Evolutionary conservation across 2,888 invertebrate species (phyloP).

Genomic region (Aromia moschata): DNA sequence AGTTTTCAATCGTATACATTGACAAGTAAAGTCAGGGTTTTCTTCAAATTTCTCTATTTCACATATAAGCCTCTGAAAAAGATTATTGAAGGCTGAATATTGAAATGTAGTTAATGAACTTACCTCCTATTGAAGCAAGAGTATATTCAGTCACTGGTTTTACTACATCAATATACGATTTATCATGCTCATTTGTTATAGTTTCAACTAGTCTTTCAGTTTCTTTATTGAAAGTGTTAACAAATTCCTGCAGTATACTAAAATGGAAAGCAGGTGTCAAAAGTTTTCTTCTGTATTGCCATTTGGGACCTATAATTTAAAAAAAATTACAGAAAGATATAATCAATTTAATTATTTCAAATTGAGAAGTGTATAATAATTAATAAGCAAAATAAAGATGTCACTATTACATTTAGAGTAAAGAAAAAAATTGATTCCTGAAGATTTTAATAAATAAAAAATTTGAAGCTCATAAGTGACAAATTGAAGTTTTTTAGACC

Average conservation of each 20-base stretch:
- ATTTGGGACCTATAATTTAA: constrained; percentile 33
- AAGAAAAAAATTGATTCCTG: too few species aligned
- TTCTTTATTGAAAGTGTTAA: constrained; percentile 41
- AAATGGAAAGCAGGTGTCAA: constrained; percentile 46
- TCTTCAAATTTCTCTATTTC: too few species aligned
- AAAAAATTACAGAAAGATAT: too few species aligned
- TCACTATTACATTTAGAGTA: too few species aligned
- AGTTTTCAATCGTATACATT: background rate
- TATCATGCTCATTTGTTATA: constrained; percentile 22
- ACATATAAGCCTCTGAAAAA: too few species aligned
- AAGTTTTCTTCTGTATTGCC: constrained; percentile 42
- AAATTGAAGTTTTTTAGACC: background rate
- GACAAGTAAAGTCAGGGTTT: too few species aligned
- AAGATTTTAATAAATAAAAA: background rate
- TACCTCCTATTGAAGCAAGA: constrained; percentile 41
- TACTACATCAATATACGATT: constrained; percentile 34
- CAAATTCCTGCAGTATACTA: constrained; percentile 40
- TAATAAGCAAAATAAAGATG: too few species aligned
- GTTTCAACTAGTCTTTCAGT: constrained; percentile 34
- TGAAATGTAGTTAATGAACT: background rate
- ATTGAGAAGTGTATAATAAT: too few species aligned
- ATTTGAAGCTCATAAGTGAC: background rate
- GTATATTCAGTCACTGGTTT: constrained; percentile 40
- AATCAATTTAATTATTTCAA: too few species aligned
- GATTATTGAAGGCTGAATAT: too few species aligned